Evolutionary conservation across 2,888 invertebrate species (phyloP), one percentile per base, ranked within the genome.

Genomic region (Caenorhabditis uteleia): DNA sequence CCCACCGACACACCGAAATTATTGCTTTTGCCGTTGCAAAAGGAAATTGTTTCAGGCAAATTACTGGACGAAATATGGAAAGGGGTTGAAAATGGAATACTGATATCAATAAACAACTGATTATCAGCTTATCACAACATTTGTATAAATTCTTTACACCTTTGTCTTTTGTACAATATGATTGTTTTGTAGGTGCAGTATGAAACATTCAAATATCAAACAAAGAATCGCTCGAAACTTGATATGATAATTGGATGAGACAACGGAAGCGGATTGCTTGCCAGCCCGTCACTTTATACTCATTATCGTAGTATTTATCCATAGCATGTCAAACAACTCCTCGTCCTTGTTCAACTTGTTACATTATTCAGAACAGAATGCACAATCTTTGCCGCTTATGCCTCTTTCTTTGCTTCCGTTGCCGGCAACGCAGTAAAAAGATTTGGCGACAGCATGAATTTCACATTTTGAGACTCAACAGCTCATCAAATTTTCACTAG

Each of bases 181-280:
- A n/a, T n/a, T n/a, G n/a, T n/a, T 25, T n/a, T 16, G n/a, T n/a
- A n/a, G n/a, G n/a, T n/a, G n/a, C n/a, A 25, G 18, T n/a, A 10
- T 18, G 29, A 27, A 2, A 23, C 45, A 45, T 45, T 39, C 38
- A 29, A 48, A 48, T 38, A 36, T 36, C 3, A n/a, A 7, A 25
- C 18, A 25, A 18, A 40, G 27, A 16, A 3, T n/a, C 31, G 44
- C 34, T 43, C 31, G 74, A 72, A 74, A 74, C 70, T 67, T 56
- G 72, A 74, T 69, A 72, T 74, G 74, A 74, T 74, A 74, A 74
- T 74, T 72, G 74, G 66, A 74, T 74, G n/a, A n/a, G n/a, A n/a
- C n/a, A n/a, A n/a, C n/a, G n/a, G n/a, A n/a, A n/a, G n/a, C n/a
- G n/a, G n/a, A n/a, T n/a, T n/a, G n/a, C 23, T 29, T 12, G 12